Evolutionary conservation across 1,140 invertebrate species (phyloP).

Genomic region (Ceratina calcarata): DNA sequence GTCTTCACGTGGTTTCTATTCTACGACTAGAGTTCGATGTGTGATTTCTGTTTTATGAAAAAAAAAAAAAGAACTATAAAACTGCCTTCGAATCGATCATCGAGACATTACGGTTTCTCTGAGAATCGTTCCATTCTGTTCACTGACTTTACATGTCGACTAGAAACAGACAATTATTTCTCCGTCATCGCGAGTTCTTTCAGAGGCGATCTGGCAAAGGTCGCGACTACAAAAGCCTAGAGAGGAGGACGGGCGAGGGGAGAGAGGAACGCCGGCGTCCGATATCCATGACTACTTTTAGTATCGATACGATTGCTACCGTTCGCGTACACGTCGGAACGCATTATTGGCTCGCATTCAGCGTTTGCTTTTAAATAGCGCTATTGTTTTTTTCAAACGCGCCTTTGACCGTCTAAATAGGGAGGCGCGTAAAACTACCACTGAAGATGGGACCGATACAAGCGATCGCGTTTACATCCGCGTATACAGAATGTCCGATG

Average conservation of each 20-base stretch:
- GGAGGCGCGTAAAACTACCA: slow-evolving; percentile 4
- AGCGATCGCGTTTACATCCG: slow-evolving; percentile 17
- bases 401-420: slow-evolving; percentile 48
- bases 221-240: background rate
- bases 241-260: background rate
- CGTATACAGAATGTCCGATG: slow-evolving; percentile 3
- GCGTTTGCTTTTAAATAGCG: slow-evolving; percentile 57
- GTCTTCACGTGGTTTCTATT: no score
- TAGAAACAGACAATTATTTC: background rate
- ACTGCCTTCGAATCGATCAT: no score
- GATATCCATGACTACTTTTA: slow-evolving; percentile 26
- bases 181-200: background rate
- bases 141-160: no score
- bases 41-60: no score
- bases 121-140: no score
- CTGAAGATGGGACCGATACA: background rate
- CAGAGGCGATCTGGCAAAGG: background rate
- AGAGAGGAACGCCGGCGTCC: background rate
- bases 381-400: slow-evolving; percentile 58
- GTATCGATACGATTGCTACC: slow-evolving; percentile 25
- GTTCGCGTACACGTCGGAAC: slow-evolving; percentile 26
- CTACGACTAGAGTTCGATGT: no score
- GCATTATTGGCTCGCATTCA: slow-evolving; percentile 54
- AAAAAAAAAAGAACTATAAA: no score
- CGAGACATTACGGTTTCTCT: background rate